Evolutionary conservation across 2,797 vertebrate species (phyloP), one percentile per base, ranked within the genome.

Genomic region (Mionectes olivaceus): DNA sequence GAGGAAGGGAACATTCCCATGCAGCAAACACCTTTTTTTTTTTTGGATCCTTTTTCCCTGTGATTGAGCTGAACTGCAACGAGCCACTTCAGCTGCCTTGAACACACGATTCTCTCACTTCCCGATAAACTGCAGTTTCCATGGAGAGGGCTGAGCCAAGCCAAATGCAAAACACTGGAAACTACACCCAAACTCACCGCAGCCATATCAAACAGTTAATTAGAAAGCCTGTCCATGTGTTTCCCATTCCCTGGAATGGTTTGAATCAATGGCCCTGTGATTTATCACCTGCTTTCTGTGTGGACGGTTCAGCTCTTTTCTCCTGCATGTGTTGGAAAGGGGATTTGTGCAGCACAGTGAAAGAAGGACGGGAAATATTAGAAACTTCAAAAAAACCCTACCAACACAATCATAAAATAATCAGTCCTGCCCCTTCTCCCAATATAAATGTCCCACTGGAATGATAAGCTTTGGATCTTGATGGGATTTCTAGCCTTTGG

Each of bases 211-310:
- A 97, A 94, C 91, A 97, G 97, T 90, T 98, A 97, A 98, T 98
- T 97, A 97, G 97, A 96, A 81, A 68, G 92, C 44, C 92, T 9
- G 33, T 95, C 97, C 98, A 97, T 98, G 95, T 98, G 98, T 97
- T 98, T 98, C 95, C 96, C 97, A 98, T 98, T 98, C 91, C 75
- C 93, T 89, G 96, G 90, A 87, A 84, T 90, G 92, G 96, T 96
- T 97, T 94, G 95, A 95, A 96, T 98, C 75, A 67, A 78, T 96
- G 76, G 92, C 94, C 94, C 92, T 10, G 68, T 98, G 98, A 98
- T 98, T 98, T 98, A 98, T 98, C 97, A 98, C 97, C 97, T 98
- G 97, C 93, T 98, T 96, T 68, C 96, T 96, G 94, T 56, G 96
- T 21, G 65, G 96, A 89, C 0, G 23, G 64, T 47, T 75, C 96